Base-by-base conservation (phyloP, 2,888 invertebrate species). In the Oxyteleia sp. region DNA sequence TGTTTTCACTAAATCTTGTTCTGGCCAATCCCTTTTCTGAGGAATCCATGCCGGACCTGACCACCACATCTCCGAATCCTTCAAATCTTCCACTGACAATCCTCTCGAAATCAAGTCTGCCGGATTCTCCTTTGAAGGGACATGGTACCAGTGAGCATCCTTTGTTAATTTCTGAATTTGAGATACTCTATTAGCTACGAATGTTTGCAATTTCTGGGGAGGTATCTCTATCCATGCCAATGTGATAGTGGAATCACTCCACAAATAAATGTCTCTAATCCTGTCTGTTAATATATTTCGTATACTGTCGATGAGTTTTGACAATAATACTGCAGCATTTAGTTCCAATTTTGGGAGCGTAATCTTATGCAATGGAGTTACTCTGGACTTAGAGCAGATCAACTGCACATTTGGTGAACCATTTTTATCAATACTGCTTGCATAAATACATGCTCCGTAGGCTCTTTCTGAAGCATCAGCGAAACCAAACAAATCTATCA, bases 401-500 rank as follows among this genome's bases (percentile, higher is more conserved):
- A 85, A 57, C 1, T 71, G 41, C 0, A 64, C 26, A 26, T 26
- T 26, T 26, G 26, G 26, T 26, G 26, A 26, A 26, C 26, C 26
- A 26, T 26, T 26, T 26, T 26, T 26, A 26, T 26, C 26, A 26
- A 26, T 26, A 29, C 29, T 47, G 47, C 0, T 18, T 2, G 84
- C 10, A 16, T 88, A 88, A 3, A 88, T 47, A 45, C 88, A 87
- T 0, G 86, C 87, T 16, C 88, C 87, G 51, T 86, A 88, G 0
- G 83, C 87, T 4, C 57, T 81, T 10, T 32, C 32, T 7, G 32
- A 32, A 8, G 32, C 32, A 32, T 32, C 32, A 8, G 5, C 3
- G 32, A 32, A 32, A 1, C 32, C 8, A 8, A 7, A 8, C 8
- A 32, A 32, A 10, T 1, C 8, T 7, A 32, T 32, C 8, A 2